Evolutionary conservation across 2,113 vertebrate genomes (phyloP).

Genomic region (Bettongia penicillata): DNA sequence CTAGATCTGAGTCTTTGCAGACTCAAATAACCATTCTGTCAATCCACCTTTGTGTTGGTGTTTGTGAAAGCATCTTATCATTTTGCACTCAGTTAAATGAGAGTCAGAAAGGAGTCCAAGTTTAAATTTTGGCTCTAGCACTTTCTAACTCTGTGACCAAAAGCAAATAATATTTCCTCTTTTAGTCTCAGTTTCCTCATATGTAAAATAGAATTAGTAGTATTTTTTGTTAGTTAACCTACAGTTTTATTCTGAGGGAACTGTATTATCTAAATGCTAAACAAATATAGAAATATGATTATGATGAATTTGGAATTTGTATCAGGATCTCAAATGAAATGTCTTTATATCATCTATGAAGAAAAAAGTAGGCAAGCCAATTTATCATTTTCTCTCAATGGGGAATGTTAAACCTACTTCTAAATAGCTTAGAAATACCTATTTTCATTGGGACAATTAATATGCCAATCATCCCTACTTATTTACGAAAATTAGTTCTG

Average conservation of each 20-base stretch:
- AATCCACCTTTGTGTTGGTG: slow-evolving; percentile 22
- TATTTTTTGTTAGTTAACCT: neutral
- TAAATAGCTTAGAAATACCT: neutral
- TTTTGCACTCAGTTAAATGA: slow-evolving; percentile 19
- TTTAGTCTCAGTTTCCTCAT: neutral
- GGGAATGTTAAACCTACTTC: slow-evolving; percentile 8
- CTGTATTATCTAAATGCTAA: neutral
- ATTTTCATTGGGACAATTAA: neutral
- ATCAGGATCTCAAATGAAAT: slow-evolving; percentile 6
- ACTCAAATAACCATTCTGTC: slow-evolving; percentile 40
- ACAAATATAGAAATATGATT: neutral
- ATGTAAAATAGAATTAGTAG: neutral
- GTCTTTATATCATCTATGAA: slow-evolving; percentile 22
- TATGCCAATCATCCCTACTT: neutral
- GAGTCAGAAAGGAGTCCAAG: neutral
- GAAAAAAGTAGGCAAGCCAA: slow-evolving; percentile 16
- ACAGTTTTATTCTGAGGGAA: neutral
- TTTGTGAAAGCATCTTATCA: neutral
- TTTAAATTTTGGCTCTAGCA: neutral
- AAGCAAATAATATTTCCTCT: neutral
- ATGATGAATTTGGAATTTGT: slow-evolving; percentile 21
- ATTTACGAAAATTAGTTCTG: neutral
- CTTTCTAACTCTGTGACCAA: neutral
- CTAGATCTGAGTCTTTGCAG: slow-evolving; percentile 34
- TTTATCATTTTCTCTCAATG: slow-evolving; percentile 30